Evolutionary conservation across 2,888 invertebrate genomes (phyloP).

Genomic region (Pollenia angustigena): DNA sequence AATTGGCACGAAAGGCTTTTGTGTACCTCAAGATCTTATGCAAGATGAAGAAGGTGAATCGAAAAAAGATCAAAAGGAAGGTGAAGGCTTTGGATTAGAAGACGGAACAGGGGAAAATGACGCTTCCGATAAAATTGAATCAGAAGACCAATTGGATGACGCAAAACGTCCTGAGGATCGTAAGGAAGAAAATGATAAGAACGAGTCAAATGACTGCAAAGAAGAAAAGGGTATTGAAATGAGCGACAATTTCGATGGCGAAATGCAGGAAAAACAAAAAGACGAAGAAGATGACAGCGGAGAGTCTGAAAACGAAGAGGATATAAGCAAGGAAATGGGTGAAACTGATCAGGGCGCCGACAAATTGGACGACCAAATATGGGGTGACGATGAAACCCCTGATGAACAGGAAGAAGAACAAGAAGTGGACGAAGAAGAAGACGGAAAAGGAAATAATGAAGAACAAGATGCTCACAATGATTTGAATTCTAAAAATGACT

Average conservation of each 20-base stretch:
- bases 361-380: constrained; percentile 91
- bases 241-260: constrained; percentile 96
- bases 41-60: constrained; percentile 88
- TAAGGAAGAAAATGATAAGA: constrained; percentile 87
- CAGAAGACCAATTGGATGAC: constrained; percentile 97
- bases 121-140: constrained; percentile 93
- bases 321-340: constrained; percentile 98
- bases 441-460: constrained; percentile 89
- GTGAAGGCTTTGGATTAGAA: constrained; percentile 94
- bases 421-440: constrained; percentile 87
- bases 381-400: constrained; percentile 94
- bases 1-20: constrained; percentile 94
- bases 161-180: constrained; percentile 90
- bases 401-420: constrained; percentile 87
- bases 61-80: constrained; percentile 85
- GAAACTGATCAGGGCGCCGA: constrained; percentile 95
- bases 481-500: constrained; percentile 85
- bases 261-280: constrained; percentile 86
- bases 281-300: constrained; percentile 86
- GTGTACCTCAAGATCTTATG: constrained; percentile 93
- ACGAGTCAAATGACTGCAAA: constrained; percentile 90
- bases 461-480: constrained; percentile 87
- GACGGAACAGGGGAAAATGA: constrained; percentile 95
- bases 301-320: constrained; percentile 89
- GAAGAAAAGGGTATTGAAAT: constrained; percentile 97